These are phyloP conservation scores for Drosophila seclusa DNA, from an alignment of 2,888 invertebrate species.

Conservation along the genomic window DNA sequence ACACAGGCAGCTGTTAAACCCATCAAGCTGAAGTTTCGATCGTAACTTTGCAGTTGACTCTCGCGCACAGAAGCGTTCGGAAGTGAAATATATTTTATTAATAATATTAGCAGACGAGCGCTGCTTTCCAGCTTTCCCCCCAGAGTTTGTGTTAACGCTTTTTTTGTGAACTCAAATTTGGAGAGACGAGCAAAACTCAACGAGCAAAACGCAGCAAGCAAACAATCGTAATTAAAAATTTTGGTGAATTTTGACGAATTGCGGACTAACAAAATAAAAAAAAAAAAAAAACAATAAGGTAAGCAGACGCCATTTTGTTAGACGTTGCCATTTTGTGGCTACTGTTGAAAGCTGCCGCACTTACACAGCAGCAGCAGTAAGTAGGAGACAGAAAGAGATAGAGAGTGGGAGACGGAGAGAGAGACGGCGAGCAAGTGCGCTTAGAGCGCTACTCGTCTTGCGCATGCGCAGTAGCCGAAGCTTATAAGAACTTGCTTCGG, in stretches of 20 bases:
- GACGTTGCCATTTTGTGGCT: slow-evolving; percentile 72
- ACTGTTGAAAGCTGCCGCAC: slow-evolving; percentile 62
- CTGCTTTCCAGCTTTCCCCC: slow-evolving; percentile 28
- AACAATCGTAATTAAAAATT: slow-evolving; percentile 18
- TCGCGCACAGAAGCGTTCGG: slow-evolving; percentile 86
- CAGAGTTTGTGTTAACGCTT: not conserved
- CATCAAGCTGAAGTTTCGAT: slow-evolving; percentile 85
- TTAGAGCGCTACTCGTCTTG: slow-evolving; percentile 73
- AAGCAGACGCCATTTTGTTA: slow-evolving; percentile 74
- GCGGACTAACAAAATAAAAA: slow-evolving; percentile 14
- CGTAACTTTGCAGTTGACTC: slow-evolving; percentile 85
- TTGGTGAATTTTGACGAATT: slow-evolving; percentile 11
- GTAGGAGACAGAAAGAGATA: slow-evolving; percentile 5
- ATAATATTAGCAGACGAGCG: slow-evolving; percentile 82
- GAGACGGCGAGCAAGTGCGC: slow-evolving; percentile 25
- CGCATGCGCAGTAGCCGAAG: slow-evolving; percentile 77
- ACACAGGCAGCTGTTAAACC: slow-evolving; percentile 84
- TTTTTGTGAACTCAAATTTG: not conserved
- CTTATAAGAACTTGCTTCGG: slow-evolving; percentile 78
- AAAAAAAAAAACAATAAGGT: slow-evolving; percentile 40
- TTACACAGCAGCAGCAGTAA: slow-evolving; percentile 52
- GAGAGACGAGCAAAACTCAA: not conserved
- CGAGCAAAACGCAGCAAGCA: not conserved
- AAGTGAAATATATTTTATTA: slow-evolving; percentile 85
- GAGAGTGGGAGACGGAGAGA: slow-evolving; percentile 5